These are phyloP conservation scores for Orchesella flavescens DNA, from an alignment of 2,888 invertebrate species.

Conservation along the genomic window DNA sequence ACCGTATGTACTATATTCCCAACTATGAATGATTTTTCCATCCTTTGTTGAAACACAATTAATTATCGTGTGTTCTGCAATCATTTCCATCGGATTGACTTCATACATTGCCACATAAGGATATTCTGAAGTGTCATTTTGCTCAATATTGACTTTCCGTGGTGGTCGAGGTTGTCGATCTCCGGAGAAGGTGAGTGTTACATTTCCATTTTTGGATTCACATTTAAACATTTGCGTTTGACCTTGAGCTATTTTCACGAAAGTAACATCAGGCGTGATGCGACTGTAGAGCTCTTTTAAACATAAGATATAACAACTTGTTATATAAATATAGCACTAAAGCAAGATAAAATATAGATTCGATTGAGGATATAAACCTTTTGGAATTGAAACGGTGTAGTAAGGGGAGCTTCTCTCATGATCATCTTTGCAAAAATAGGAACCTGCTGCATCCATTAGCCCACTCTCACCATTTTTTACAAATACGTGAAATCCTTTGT, in stretches of 20 bases:
- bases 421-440: conserved; percentile 59
- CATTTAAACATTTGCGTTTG: conserved; percentile 61
- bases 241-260: conserved; percentile 43
- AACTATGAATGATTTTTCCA: conserved; percentile 57
- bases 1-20: conserved; percentile 67
- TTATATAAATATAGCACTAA: too few species aligned
- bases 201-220: conserved; percentile 62
- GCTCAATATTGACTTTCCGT: conserved; percentile 58
- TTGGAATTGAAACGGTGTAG: conserved; percentile 52
- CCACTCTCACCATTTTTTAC: conserved; percentile 35
- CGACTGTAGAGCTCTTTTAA: conserved; percentile 50
- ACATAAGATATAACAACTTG: too few species aligned
- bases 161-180: conserved; percentile 68
- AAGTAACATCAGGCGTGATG: conserved; percentile 54
- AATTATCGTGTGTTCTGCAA: conserved; percentile 60
- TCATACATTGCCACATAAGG: conserved; percentile 62
- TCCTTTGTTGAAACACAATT: conserved; percentile 61
- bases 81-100: conserved; percentile 58
- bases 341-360: too few species aligned
- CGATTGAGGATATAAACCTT: too few species aligned
- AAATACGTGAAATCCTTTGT: conserved; percentile 55
- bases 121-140: conserved; percentile 54
- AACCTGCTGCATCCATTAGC: conserved; percentile 44
- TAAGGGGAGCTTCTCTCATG: conserved; percentile 41
- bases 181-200: conserved; percentile 65